phyloP scores from a whole-genome alignment of 1,140 invertebrate species.

The Arctopsyche grandis region DNA sequence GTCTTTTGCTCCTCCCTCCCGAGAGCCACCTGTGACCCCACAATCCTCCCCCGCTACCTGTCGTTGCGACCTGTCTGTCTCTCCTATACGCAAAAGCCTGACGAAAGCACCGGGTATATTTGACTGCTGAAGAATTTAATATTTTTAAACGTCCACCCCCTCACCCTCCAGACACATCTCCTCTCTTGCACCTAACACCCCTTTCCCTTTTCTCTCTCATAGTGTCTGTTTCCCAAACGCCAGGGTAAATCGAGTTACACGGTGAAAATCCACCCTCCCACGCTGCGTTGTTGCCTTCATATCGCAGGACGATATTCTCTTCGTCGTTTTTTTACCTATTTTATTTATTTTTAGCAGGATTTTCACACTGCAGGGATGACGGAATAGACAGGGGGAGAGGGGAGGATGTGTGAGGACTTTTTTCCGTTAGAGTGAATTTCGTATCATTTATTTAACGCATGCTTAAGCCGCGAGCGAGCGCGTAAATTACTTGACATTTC shows the following conservation, averaged over 20 bases:
- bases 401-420: background rate
- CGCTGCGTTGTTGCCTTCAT: constrained; percentile 22
- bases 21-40: background rate
- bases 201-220: constrained; percentile 7
- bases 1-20: background rate
- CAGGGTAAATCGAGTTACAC: background rate
- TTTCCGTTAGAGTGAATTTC: background rate
- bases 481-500: background rate
- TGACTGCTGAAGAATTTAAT: constrained; percentile 36
- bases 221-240: constrained; percentile 1
- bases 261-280: constrained; percentile 9
- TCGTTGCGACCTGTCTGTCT: constrained; percentile 21
- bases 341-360: constrained; percentile 47
- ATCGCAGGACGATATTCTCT: constrained; percentile 35
- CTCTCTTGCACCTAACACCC: background rate
- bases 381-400: no score
- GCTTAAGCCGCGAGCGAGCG: background rate
- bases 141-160: constrained; percentile 21
- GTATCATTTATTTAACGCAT: constrained; percentile 12
- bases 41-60: background rate
- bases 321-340: constrained; percentile 53
- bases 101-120: constrained; percentile 29
- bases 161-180: background rate
- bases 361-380: constrained; percentile 41
- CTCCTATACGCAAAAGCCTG: constrained; percentile 19